Evolutionary conservation across 2,797 vertebrate species (phyloP), one percentile per base, ranked within the genome.

Genomic region (Smutsia gigantea): DNA sequence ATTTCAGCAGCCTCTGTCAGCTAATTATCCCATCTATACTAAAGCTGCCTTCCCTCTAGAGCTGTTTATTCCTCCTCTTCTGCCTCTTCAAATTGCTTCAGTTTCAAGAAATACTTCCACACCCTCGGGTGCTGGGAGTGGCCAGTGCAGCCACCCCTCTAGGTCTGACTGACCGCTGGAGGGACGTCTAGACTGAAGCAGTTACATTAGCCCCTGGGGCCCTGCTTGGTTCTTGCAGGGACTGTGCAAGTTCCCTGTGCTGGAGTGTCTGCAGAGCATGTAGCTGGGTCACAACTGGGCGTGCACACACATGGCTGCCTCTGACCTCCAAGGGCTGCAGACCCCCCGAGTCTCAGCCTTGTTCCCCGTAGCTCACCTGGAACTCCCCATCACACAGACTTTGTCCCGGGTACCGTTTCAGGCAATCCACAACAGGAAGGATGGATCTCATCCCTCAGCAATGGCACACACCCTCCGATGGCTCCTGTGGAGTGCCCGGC

Each of bases 401-500:
- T 53, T 34, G n/a, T 4, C 2, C 1, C 12, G 18, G 46, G 10
- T 7, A 39, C 39, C 39, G 5, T 39, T 39, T 39, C 39, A 19
- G 87, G 18, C 3, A 63, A 72, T 4, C 0, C 68, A 49, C 7
- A 42, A 5, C 0, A 1, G 21, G 17, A 25, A 87, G 31, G 19
- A 37, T n/a, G 14, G 12, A 37, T 53, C 27, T 83, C 9, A 46
- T 11, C 5, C n/a, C 2, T 82, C 42, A 37, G 19, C 17, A 21
- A 42, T 27, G 17, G 7, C 31, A 21, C 1, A 23, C 5, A 42
- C 27, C 17, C 18, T 3, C 6, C 7, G 0, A 14, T 9, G 0
- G 0, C 1, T 17, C n/a, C 18, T 37, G 51, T 0, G 39, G 31
- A 53, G 51, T 68, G 51, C 71, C 57, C 7, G 10, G 13, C 7